Evolutionary conservation across 2,113 vertebrate genomes (phyloP).

Genomic region (Rattus rattus): DNA sequence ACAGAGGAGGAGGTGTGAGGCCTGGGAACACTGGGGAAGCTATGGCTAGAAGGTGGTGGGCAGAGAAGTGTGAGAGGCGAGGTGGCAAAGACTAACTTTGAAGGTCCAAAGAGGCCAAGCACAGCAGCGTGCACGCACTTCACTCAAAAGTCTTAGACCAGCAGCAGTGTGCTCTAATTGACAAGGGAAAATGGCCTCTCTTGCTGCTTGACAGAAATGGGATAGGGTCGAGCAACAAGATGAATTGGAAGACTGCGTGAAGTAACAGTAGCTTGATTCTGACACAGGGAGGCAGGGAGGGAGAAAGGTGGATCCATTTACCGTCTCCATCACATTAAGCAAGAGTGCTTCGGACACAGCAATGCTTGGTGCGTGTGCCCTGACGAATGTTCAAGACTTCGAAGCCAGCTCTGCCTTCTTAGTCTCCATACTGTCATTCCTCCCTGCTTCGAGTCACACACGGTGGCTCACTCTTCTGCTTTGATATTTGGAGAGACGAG

Average conservation of each 20-base stretch:
- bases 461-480: not conserved
- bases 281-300: not conserved
- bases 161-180: slow-evolving; percentile 35
- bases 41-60: not conserved
- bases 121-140: slow-evolving; percentile 42
- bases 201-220: slow-evolving; percentile 40
- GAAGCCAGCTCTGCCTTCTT: not conserved
- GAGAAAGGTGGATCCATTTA: not conserved
- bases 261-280: not conserved
- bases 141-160: slow-evolving; percentile 34
- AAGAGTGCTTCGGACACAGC: not conserved
- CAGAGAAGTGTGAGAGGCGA: too few species aligned
- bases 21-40: not conserved
- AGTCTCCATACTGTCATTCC: not conserved
- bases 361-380: not conserved
- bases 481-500: not conserved
- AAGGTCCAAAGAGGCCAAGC: not conserved
- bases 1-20: not conserved
- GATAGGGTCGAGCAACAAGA: slow-evolving; percentile 33
- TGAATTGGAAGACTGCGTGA: not conserved
- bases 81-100: not conserved
- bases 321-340: not conserved
- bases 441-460: not conserved
- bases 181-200: slow-evolving; percentile 54
- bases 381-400: not conserved